Percentiles rank a stretch among this genome's conserved stretches.
phyloP scores from a whole-genome alignment of 2,797 vertebrate genomes.

The Dicrostonyx torquatus region DNA sequence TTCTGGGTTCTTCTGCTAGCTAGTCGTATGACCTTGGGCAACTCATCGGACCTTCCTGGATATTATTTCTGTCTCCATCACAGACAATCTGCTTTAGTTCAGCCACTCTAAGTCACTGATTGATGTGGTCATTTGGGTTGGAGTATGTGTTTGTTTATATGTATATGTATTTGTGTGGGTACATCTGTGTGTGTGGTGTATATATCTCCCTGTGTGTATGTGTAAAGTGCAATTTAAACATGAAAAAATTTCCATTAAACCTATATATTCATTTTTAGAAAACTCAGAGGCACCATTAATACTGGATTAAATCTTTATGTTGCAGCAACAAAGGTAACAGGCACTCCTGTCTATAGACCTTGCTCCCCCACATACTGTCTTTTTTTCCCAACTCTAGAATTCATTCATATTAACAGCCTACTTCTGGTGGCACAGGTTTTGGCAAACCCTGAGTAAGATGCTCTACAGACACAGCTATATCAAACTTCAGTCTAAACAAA shows the following conservation, averaged over 20 bases:
- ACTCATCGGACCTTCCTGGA: neutral
- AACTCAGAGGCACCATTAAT: neutral
- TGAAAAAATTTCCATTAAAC: neutral
- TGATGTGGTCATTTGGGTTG: neutral
- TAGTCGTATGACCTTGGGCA: neutral
- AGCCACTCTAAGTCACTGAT: neutral
- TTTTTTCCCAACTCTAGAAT: neutral
- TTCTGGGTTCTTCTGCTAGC: neutral
- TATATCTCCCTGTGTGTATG: neutral
- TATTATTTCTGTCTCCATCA: constrained; percentile 20
- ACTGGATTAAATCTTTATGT: too few relatives aligned
- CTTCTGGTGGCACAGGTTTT: neutral
- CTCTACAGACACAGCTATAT: neutral
- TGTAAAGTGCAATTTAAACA: neutral
- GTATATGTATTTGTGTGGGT: neutral
- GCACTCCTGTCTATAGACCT: neutral
- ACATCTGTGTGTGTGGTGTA: neutral
- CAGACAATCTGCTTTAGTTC: neutral
- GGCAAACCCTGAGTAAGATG: neutral
- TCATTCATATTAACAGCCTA: neutral
- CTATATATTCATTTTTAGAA: constrained; percentile 5
- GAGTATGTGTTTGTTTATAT: neutral
- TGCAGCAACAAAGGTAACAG: neutral
- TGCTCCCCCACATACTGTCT: neutral
- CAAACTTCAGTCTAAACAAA: neutral